Base-by-base conservation (phyloP, 2,113 vertebrate species). In the Trichechus manatus region DNA sequence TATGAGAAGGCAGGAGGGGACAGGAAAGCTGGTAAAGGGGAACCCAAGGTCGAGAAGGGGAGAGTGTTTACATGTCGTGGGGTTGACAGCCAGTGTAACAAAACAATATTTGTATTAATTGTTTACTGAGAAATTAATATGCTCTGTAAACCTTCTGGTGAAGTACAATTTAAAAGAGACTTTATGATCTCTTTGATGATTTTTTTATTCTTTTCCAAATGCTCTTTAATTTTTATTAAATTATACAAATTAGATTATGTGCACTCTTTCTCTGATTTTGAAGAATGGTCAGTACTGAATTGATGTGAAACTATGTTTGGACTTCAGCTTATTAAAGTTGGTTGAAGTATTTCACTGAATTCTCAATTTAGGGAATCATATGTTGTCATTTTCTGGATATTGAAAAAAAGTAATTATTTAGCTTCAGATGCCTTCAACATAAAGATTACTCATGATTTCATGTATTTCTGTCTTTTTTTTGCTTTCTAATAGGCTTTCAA, bases 401-500 rank as follows among this genome's bases (percentile, higher is more conserved):
- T 91, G 33, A 93, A 93, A 90, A 90, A 10, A 95, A 87, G n/a
- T 87, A 86, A 72, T 68, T 78, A 10, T 81, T 95, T 72, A 79
- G 66, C 13, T 82, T 61, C 59, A 90, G 11, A 56, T 95, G 29
- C 33, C 91, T 93, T 96, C 25, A 75, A 10, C 87, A n/a, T 93
- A 87, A 93, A 70, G 19, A 56, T 91, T 91, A 80, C 23, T 96
- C 74, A 94, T 59, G 0, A 85, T 80, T 96, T 97, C 47, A 87
- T 95, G 9, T 93, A 44, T 97, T 93, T 87, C 87, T 84, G 97
- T 97, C 23, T 80, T 89, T 97, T 9, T 27, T 7, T 74, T 90
- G 97, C 86, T 98, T 78, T 97, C 47, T 86, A 92, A 74, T 97
- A 99, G 99, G 99, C 99, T 93, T 99, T 99, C 98, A 99, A 99